Evolutionary conservation across 2,888 invertebrate genomes (phyloP), one percentile per base, ranked within the genome.

Genomic region (Idaea dimidiata): DNA sequence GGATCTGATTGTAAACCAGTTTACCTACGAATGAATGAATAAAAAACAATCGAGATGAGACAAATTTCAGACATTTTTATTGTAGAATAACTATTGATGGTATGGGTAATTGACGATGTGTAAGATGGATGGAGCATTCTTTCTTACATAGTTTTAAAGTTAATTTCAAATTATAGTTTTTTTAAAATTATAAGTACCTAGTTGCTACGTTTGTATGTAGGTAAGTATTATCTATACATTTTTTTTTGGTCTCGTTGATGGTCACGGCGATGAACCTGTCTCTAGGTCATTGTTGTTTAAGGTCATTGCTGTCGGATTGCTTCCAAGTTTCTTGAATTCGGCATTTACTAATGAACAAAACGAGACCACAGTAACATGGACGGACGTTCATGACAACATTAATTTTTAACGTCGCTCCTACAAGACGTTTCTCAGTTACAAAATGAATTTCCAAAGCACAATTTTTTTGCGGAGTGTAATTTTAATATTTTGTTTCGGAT

Each of bases 271-370:
- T 62, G 62, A 70, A 68, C 63, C 66, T 43, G 54, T 16, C 61
- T 65, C 68, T 77, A 74, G 78, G 72, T 69, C 73, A 63, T 66
- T 70, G 59, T 63, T 69, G 64, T 58, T 54, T 66, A 66, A 76
- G 78, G 79, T 77, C 73, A 73, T 66, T 68, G 66, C 67, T 71
- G 67, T 67, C 67, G 67, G 69, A 72, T 64, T 68, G 63, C 31
- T 59, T 61, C 64, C 66, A 55, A 64, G 66, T 69, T 65, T 67
- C 66, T 65, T 71, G 71, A 63, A 66, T 66, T 77, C 64, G 81
- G 77, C 83, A 82, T 82, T 82, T 43, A 43, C 14, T 43, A 77
- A 78, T 73, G 62, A 71, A 67, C 70, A 69, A 71, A 64, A 61
- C 59, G 43, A 66, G 61, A 69, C 74, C 75, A 72, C 76, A 77